phyloP scores from a whole-genome alignment of 2,888 invertebrate genomes.

The Thelaira solivaga region DNA sequence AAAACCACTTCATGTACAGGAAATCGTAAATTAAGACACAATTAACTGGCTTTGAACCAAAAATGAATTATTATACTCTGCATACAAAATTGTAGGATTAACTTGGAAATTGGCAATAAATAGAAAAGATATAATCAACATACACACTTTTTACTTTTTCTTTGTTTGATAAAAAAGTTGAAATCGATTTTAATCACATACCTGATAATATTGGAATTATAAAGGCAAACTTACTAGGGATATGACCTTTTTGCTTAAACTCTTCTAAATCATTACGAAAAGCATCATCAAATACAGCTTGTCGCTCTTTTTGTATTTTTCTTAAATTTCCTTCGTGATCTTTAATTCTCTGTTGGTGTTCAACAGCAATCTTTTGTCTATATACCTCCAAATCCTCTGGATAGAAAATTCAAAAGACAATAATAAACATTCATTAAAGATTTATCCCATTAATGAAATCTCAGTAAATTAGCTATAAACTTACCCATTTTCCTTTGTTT shows the following conservation, averaged over 20 bases:
- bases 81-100: too few relatives aligned
- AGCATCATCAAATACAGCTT: constrained; percentile 83
- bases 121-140: too few relatives aligned
- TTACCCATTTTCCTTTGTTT: constrained; percentile 82
- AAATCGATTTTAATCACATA: constrained; percentile 16
- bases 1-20: too few relatives aligned
- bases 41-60: too few relatives aligned
- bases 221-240: constrained; percentile 79
- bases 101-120: too few relatives aligned
- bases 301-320: constrained; percentile 81
- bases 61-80: too few relatives aligned
- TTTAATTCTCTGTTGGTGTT: constrained; percentile 80
- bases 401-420: too few relatives aligned
- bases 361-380: constrained; percentile 79
- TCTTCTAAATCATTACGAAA: constrained; percentile 83
- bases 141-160: background rate
- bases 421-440: background rate
- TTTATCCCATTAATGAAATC: background rate
- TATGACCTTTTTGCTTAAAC: constrained; percentile 81
- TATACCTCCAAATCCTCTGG: constrained; percentile 76
- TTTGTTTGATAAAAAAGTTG: background rate
- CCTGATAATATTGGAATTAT: background rate
- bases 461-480: background rate
- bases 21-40: too few relatives aligned
- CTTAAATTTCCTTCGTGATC: constrained; percentile 80